Evolutionary conservation across 2,888 invertebrate species (phyloP).

Genomic region (Xylocampa areola): DNA sequence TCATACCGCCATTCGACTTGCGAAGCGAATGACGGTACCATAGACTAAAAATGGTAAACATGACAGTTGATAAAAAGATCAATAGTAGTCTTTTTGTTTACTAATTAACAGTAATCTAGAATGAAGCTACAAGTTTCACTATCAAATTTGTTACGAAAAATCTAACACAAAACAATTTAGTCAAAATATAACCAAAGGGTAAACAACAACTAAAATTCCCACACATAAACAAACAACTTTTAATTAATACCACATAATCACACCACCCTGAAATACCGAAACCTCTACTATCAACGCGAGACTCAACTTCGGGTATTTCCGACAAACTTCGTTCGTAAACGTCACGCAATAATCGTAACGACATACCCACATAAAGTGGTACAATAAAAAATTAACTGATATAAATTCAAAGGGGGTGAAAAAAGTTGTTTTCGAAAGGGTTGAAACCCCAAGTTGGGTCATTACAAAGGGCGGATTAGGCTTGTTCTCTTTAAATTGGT

Average conservation of each 20-base stretch:
- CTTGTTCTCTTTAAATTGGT: constrained; percentile 73
- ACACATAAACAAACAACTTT: constrained; percentile 42
- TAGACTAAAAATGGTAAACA: too few relatives aligned
- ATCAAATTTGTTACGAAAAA: too few relatives aligned
- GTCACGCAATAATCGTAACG: constrained; percentile 49
- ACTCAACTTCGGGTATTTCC: constrained; percentile 43
- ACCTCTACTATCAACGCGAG: constrained; percentile 34
- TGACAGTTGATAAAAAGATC: too few relatives aligned
- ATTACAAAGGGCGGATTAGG: constrained; percentile 74
- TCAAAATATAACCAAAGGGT: too few relatives aligned
- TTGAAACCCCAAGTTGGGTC: constrained; percentile 63
- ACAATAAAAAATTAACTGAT: constrained; percentile 60
- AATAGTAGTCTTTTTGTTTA: too few relatives aligned
- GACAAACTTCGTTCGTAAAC: constrained; percentile 44
- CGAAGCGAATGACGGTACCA: too few relatives aligned
- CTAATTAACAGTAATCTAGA: too few relatives aligned
- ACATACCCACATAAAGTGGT: constrained; percentile 48
- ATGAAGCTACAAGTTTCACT: too few relatives aligned
- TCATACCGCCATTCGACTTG: too few relatives aligned
- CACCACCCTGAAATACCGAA: constrained; percentile 17
- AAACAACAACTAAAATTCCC: constrained; percentile 9
- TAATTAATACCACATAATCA: constrained; percentile 45
- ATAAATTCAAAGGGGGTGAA: constrained; percentile 64
- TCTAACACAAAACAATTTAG: constrained; percentile 7
- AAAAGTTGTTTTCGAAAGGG: constrained; percentile 66